phyloP scores from a whole-genome alignment of 2,888 invertebrate genomes.

The Catocala sponsa region DNA sequence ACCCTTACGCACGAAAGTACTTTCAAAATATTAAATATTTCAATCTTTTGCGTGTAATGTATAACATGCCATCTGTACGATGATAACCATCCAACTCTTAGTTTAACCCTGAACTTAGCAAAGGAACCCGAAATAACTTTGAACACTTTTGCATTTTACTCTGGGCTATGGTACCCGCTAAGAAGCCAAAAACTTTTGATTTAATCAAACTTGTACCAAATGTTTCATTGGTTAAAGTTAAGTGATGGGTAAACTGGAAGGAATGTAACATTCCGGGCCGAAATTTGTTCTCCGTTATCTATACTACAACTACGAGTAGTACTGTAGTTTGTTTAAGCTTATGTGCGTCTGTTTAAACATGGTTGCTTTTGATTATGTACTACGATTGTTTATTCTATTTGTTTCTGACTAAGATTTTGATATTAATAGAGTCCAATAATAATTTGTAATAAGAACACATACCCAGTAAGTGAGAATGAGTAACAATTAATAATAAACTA shows the following conservation, averaged over 20 bases:
- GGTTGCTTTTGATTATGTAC: too few species aligned
- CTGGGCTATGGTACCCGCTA: slow-evolving; percentile 2
- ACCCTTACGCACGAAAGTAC: too few species aligned
- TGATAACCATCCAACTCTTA: background rate
- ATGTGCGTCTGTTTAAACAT: background rate
- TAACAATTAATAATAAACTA: too few species aligned
- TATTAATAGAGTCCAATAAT: too few species aligned
- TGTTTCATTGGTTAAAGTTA: slow-evolving; percentile 19
- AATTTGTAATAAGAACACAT: too few species aligned
- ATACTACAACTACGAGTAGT: background rate
- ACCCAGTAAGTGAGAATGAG: too few species aligned
- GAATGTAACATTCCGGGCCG: slow-evolving; percentile 12
- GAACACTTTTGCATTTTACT: slow-evolving; percentile 22
- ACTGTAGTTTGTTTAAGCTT: background rate
- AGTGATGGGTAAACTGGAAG: slow-evolving; percentile 12
- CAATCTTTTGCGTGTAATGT: too few species aligned
- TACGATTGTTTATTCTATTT: too few species aligned
- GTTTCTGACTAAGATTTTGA: too few species aligned
- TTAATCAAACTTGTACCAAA: slow-evolving; percentile 27
- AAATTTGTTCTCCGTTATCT: background rate
- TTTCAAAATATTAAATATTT: too few species aligned
- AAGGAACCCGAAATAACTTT: slow-evolving; percentile 15
- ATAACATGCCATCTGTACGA: too few species aligned
- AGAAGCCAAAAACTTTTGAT: slow-evolving; percentile 25
- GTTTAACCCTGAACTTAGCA: slow-evolving; percentile 12